Evolutionary conservation across 2,797 vertebrate species (phyloP).

Genomic region (Rhincodon typus): DNA sequence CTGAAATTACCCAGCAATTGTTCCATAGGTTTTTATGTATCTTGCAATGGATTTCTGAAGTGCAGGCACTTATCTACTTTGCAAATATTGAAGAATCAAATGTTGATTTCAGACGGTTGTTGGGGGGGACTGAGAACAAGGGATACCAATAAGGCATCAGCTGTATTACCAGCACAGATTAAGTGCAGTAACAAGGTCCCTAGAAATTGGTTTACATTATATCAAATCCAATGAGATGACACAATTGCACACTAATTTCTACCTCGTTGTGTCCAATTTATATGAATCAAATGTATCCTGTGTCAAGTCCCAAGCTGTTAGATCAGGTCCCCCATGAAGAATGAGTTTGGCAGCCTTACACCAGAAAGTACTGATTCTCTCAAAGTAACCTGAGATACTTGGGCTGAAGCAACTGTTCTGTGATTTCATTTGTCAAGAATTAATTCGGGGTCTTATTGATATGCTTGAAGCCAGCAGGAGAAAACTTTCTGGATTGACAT

Average conservation of each 20-base stretch:
- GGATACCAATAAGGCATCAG: neutral
- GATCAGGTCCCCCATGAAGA: neutral
- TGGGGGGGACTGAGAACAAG: neutral
- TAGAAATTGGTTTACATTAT: neutral
- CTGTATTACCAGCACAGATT: neutral
- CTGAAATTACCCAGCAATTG: neutral
- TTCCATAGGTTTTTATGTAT: no score
- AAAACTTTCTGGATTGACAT: neutral
- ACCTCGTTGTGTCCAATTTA: neutral
- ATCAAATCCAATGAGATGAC: neutral
- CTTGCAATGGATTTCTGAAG: neutral
- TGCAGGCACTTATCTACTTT: neutral
- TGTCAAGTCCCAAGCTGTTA: neutral
- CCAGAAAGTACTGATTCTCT: neutral
- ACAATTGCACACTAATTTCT: neutral
- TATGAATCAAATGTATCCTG: neutral
- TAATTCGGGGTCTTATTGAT: neutral
- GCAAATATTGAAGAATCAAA: neutral
- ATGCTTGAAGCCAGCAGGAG: neutral
- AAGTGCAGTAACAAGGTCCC: neutral
- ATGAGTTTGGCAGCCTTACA: neutral
- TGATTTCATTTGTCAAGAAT: neutral
- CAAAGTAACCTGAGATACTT: neutral
- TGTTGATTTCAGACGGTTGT: neutral
- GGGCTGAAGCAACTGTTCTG: neutral